Evolutionary conservation across 1,140 invertebrate genomes (phyloP), one percentile per base, ranked within the genome.

Genomic region (Arctopsyche grandis): DNA sequence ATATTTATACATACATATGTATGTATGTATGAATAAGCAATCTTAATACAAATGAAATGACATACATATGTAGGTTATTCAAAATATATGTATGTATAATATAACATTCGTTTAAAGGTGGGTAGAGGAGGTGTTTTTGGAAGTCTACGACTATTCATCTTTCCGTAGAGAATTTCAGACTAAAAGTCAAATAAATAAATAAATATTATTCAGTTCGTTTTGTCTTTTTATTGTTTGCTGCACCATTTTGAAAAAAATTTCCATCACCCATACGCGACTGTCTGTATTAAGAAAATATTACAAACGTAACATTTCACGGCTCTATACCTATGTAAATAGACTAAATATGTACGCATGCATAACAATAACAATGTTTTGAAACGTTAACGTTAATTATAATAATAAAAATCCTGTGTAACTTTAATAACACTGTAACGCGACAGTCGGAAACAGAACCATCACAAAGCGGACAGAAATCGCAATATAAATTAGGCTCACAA

Each of bases 291-390:
- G 21, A 9, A 21, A 60, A 60, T 60, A 19, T 21, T 19, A 60
- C 56, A 60, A 60, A 60, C 56, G 21, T 60, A 60, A 60, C 56
- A 60, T 21, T 60, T 9, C 19, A 60, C 21, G 56, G 56, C 5
- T 19, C 56, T 60, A 60, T 16, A 21, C 19, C 19, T 60, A 60
- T 60, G 9, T 60, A 60, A 60, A 60, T 60, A 60, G 56, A 60
- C 56, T 60, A 60, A 60, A 60, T 60, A 60, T n/a, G n/a, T n/a
- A n/a, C n/a, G n/a, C n/a, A n/a, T n/a, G n/a, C n/a, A n/a, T 60
- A 60, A 60, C 56, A 60, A 60, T 60, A 60, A 60, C 56, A 60
- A 60, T 60, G 16, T 19, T 60, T 38, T 9, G 21, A 60, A 60
- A 60, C 56, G 19, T 60, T 60, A 60, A 60, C 56, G 1, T 19